Base-by-base conservation (phyloP, 2,888 invertebrate genomes). In the Phortica magna region DNA sequence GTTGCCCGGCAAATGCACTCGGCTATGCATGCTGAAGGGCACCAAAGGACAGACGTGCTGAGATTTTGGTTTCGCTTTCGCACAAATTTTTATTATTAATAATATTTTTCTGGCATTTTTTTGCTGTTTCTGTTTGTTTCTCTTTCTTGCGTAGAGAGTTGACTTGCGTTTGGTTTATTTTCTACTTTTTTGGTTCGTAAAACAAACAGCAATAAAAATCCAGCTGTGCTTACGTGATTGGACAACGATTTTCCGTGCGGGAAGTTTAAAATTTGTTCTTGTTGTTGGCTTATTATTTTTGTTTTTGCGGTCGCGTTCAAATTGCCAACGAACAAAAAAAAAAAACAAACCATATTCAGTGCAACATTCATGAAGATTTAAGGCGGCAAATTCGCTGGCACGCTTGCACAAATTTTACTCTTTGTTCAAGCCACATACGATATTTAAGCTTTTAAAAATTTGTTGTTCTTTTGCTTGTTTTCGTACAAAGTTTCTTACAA, bases 221-320 rank as follows among this genome's bases (percentile, higher is more conserved):
- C 87, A 87, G 86, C 87, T 87, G 87, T 84, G 87, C 83, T 85
- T 87, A 84, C 86, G 85, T 87, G 87, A 87, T 87, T 87, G 86
- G 83, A 87, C 87, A 87, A 84, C 84, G 85, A 87, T 87, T 87
- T 87, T 87, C 84, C 86, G 85, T 84, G 84, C 78, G 79, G 79
- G 79, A 76, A 80, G 82, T 48, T 48, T 79, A 82, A 76, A 64
- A 76, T 79, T 73, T 65, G 61, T 77, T 78, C 79, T 77, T 77
- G 75, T 78, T 57, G 55, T 17, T 31, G 64, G 39, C 31, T 64
- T 10, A 1, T 17, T n/a, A 14, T 59, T 59, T 59, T 64, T 64
- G 14, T 31, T 31, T 64, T 22, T 64, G 64, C 39, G 64, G 64
- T 64, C 39, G 64, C 19, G 64, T 64, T 64, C 22, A 64, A 64